Evolutionary conservation across 2,113 vertebrate species (phyloP).

Genomic region (Elgaria multicarinata): DNA sequence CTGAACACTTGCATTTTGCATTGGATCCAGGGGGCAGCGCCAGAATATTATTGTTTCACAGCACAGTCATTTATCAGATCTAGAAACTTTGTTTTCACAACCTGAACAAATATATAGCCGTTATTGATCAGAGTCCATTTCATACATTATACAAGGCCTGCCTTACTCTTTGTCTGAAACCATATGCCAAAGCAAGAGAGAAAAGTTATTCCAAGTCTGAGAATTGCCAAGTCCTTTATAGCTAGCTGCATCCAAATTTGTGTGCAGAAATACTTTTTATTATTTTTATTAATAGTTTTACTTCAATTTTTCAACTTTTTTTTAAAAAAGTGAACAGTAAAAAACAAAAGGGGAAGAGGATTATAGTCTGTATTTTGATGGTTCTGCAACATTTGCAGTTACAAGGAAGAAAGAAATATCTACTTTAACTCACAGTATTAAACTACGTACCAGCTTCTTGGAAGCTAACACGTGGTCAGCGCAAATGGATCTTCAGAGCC

Average conservation of each 20-base stretch:
- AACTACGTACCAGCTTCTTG: too few species aligned
- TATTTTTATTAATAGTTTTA: too few species aligned
- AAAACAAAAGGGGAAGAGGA: too few species aligned
- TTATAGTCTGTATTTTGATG: too few species aligned
- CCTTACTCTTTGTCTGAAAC: neutral
- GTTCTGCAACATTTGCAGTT: too few species aligned
- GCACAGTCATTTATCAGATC: neutral
- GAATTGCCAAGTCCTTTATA: neutral
- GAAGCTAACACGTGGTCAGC: too few species aligned
- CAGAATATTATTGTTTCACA: neutral
- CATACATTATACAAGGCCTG: neutral
- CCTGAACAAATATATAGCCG: neutral
- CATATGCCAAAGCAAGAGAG: neutral
- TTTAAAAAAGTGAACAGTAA: too few species aligned
- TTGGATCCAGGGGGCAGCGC: neutral
- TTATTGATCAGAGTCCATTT: neutral
- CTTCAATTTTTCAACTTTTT: too few species aligned
- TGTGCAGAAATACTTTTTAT: neutral
- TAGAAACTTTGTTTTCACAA: neutral
- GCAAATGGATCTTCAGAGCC: too few species aligned
- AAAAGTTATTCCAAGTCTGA: neutral
- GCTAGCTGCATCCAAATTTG: neutral
- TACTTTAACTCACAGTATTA: too few species aligned
- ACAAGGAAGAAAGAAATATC: too few species aligned
- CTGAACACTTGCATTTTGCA: neutral